Percentiles rank a stretch among this genome's conserved stretches.
Conservation (phyloP, 1,140 invertebrate genomes). For the Leptinotarsa undecemlineata region DNA sequence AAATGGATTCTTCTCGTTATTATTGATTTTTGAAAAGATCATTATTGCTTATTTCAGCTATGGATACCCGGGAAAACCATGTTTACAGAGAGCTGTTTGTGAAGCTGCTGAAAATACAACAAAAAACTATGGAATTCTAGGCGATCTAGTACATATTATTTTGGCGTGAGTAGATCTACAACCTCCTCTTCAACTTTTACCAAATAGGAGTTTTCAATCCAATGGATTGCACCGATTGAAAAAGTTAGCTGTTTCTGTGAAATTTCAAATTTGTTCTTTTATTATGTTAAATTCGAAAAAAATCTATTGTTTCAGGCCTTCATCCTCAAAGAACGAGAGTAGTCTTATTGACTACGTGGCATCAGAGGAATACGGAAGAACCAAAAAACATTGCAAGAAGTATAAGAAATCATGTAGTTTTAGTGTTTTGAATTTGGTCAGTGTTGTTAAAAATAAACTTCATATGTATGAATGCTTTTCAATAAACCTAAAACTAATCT, state of each 20-base stretch:
- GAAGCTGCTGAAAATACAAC: constrained; percentile 56
- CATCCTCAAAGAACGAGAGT: constrained; percentile 53
- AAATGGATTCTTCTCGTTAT: too few relatives aligned
- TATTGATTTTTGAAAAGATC: too few relatives aligned
- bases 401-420: constrained; percentile 53
- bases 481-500: too few relatives aligned
- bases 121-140: constrained; percentile 57
- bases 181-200: not conserved
- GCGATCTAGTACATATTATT: constrained; percentile 59
- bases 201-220: not conserved
- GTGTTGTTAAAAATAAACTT: constrained; percentile 30
- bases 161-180: constrained; percentile 56
- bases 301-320: constrained; percentile 54
- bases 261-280: not conserved
- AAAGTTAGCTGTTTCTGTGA: not conserved
- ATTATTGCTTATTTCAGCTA: constrained; percentile 30
- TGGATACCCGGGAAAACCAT: constrained; percentile 59
- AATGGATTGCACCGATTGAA: not conserved
- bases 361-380: constrained; percentile 52
- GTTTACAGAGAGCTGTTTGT: constrained; percentile 58
- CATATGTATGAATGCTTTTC: constrained; percentile 8
- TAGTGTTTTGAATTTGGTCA: constrained; percentile 55
- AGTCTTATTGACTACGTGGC: constrained; percentile 51
- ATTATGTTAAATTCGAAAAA: not conserved
- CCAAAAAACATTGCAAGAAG: constrained; percentile 50